phyloP scores from a whole-genome alignment of 1,140 invertebrate species.

The Drosophila persimilis region DNA sequence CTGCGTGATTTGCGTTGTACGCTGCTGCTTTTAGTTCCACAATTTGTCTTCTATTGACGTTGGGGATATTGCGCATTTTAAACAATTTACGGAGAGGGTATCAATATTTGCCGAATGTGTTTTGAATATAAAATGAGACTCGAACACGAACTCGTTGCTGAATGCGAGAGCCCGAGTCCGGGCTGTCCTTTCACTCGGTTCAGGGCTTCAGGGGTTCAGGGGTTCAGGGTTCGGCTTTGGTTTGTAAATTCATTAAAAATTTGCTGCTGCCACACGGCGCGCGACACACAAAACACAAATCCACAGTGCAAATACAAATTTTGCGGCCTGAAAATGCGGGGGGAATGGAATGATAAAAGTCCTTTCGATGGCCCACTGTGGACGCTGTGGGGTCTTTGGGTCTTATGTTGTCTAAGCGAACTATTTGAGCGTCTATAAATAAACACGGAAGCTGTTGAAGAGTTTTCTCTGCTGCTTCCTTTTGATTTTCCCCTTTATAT shows the following conservation, averaged over 20 bases:
- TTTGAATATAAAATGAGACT: constrained; percentile 78
- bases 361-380: constrained; percentile 12
- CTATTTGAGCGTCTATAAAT: constrained; percentile 77
- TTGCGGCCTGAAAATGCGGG: constrained; percentile 61
- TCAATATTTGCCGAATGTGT: constrained; percentile 83
- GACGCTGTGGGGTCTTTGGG: not conserved
- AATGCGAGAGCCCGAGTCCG: not conserved
- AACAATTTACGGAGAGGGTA: constrained; percentile 77
- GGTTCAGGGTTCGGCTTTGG: constrained; percentile 6
- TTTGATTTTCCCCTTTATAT: constrained; percentile 8
- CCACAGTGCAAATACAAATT: constrained; percentile 76
- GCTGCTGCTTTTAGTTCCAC: constrained; percentile 71
- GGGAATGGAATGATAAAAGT: constrained; percentile 52
- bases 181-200: constrained; percentile 31
- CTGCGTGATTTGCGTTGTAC: constrained; percentile 73
- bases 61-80: constrained; percentile 67
- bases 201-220: constrained; percentile 8
- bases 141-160: constrained; percentile 6
- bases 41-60: constrained; percentile 70
- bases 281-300: constrained; percentile 64
- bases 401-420: constrained; percentile 36
- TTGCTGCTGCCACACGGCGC: constrained; percentile 65
- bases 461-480: constrained; percentile 20
- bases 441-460: constrained; percentile 67
- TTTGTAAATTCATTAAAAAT: constrained; percentile 79